Percentiles rank a stretch among this genome's conserved stretches.
Evolutionary conservation across 2,888 invertebrate species (phyloP).

Genomic region (Ceraclea dissimilis): DNA sequence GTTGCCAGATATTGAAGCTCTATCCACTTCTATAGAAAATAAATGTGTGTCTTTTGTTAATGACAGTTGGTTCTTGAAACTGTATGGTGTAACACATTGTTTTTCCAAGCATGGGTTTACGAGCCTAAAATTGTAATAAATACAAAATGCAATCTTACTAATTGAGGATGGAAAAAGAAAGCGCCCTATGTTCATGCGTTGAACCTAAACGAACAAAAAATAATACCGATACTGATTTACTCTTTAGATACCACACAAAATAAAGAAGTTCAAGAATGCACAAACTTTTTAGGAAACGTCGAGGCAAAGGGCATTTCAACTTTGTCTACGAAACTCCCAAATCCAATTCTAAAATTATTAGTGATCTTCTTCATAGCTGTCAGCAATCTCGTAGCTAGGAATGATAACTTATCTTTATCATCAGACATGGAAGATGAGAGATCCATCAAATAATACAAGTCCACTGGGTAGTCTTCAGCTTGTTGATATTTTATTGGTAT

Average conservation of each 20-base stretch:
- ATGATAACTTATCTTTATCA: slow-evolving; percentile 47
- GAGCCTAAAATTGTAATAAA: no score
- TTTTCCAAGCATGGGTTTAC: slow-evolving; percentile 30
- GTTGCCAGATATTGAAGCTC: slow-evolving; percentile 44
- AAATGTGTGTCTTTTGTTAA: slow-evolving; percentile 49
- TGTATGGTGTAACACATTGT: slow-evolving; percentile 53
- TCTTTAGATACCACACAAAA: no score
- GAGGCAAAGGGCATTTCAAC: slow-evolving; percentile 52
- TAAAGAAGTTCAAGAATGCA: no score
- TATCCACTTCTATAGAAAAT: slow-evolving; percentile 39
- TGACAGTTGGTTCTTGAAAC: slow-evolving; percentile 66
- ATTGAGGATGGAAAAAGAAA: no score
- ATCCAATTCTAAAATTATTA: slow-evolving; percentile 55
- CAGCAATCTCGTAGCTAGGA: slow-evolving; percentile 45
- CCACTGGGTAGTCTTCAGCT: slow-evolving; percentile 71
- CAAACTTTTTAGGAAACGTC: no score
- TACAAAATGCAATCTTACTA: no score
- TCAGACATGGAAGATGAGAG: slow-evolving; percentile 62
- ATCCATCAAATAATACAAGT: slow-evolving; percentile 77
- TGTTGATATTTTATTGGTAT: slow-evolving; percentile 50
- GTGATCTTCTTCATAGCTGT: slow-evolving; percentile 51
- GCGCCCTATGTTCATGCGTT: no score
- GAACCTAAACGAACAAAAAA: no score
- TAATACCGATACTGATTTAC: no score
- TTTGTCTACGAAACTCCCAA: slow-evolving; percentile 65